Evolutionary conservation across 2,113 vertebrate genomes (phyloP), one percentile per base, ranked within the genome.

Genomic region (Neolamprologus toae): DNA sequence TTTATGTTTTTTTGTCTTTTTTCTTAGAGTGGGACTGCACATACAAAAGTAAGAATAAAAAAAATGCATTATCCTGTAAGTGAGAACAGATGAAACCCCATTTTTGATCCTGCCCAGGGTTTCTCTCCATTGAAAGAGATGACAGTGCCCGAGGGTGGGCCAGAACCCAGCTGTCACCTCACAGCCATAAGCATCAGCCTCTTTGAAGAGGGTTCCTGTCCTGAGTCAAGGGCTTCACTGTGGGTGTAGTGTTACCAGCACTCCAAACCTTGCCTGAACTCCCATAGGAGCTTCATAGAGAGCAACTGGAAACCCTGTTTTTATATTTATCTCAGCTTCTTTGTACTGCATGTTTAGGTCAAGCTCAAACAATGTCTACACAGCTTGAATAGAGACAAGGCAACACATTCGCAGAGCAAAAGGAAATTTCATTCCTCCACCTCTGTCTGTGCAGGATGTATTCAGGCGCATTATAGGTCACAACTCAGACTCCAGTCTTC

Each of bases 101-200:
- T 93, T 96, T 95, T 95, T 93, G 85, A 91, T 91, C 66, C 88
- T 88, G 88, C 91, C 93, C 89, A 83, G 89, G 95, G 89, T 93
- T 94, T 87, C 55, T 92, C 92, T 94, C 87, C 87, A 91, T 71
- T 93, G 88, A 94, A 93, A 95, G 83, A 93, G 68, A 86, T 89
- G 85, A 86, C 61, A 87, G 63, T 85, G 92, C 92, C 93, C 31
- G 40, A 91, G 91, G 92, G 90, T 49, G 73, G 92, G 86, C 91
- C 61, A 71, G 86, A 88, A 91, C 71, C 90, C 93, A 90, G 92
- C 89, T 92, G 61, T 94, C 93, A 94, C 93, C 85, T 89, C 92
- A 88, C 92, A 95, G 95, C 96, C 94, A 95, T 96, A 94, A 92
- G 95, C 94, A 95, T 96, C 93, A 73, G 91, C 66, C 87, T 80